A percentile compares a stretch with the other conserved stretches of the same genome.
Evolutionary conservation across 2,113 vertebrate species (phyloP).

Genomic region (Thomomys bottae): DNA sequence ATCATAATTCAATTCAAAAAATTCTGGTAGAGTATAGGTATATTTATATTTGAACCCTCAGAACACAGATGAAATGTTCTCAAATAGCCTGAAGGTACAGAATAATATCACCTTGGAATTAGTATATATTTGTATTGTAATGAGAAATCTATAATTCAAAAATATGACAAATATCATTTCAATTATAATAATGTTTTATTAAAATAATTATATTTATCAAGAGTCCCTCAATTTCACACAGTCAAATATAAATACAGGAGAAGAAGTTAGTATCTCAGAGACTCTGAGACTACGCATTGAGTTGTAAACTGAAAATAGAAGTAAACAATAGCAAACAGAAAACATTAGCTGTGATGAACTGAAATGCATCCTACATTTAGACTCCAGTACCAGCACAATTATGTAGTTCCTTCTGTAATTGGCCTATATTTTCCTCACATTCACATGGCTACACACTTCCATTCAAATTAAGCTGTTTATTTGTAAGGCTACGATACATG

Average conservation of each 20-base stretch:
- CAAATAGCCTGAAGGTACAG: neutral
- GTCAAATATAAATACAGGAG: neutral
- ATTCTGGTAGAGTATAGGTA: neutral
- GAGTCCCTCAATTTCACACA: neutral
- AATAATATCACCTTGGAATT: neutral
- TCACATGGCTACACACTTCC: neutral
- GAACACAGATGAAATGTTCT: neutral
- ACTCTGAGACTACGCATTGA: neutral
- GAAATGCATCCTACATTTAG: neutral
- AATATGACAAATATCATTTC: neutral
- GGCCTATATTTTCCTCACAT: too few species aligned
- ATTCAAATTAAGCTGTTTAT: neutral
- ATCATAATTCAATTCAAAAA: too few species aligned
- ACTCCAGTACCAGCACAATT: fast-evolving
- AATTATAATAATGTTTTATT: neutral
- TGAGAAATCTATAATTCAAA: neutral
- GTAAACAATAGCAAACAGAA: neutral
- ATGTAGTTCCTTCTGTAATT: fast-evolving
- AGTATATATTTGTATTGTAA: neutral
- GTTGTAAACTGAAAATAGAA: neutral
- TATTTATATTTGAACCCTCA: neutral
- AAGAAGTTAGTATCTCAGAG: neutral
- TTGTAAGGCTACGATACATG: fast-evolving
- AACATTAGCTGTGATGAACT: too few species aligned
- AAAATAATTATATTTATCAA: neutral